Percentiles rank a stretch among this genome's conserved stretches.
Evolutionary conservation across 2,797 vertebrate species (phyloP).

Genomic region (Distichodus sexfasciatus): DNA sequence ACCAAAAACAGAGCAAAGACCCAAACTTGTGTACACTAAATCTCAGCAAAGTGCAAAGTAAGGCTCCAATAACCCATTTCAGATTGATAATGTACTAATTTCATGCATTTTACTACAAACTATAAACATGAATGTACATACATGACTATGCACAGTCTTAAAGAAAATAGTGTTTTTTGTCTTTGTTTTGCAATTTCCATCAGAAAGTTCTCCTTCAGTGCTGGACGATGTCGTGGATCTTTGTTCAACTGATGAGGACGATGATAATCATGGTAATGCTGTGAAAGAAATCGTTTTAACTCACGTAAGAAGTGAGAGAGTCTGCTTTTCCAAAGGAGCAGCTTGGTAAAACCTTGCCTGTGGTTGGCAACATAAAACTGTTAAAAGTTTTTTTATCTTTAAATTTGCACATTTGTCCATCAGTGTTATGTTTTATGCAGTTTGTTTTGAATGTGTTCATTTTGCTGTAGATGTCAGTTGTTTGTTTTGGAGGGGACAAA

Average conservation of each 20-base stretch:
- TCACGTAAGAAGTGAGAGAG: background rate
- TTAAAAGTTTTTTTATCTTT: too few species aligned
- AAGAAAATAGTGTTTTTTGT: too few species aligned
- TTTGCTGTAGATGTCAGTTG: background rate
- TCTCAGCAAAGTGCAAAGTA: constrained; percentile 61
- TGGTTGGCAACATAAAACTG: too few species aligned
- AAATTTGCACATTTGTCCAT: too few species aligned
- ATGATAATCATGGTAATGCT: constrained; percentile 56
- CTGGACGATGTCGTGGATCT: constrained; percentile 69
- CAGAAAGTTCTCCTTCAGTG: background rate
- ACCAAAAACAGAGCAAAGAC: too few species aligned
- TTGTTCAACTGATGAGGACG: constrained; percentile 70
- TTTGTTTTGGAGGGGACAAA: too few species aligned
- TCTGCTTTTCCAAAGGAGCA: constrained; percentile 24
- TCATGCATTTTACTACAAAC: too few species aligned
- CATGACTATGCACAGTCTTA: too few species aligned
- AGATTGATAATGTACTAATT: background rate
- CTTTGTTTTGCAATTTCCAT: background rate
- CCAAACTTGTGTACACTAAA: constrained; percentile 71
- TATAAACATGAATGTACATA: too few species aligned
- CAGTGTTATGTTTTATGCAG: too few species aligned
- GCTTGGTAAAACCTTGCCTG: too few species aligned
- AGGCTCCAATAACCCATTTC: background rate
- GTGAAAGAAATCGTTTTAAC: constrained; percentile 8
- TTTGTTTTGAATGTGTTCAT: background rate